Evolutionary conservation across 2,888 invertebrate genomes (phyloP).

Genomic region (Spicauda simplicius): DNA sequence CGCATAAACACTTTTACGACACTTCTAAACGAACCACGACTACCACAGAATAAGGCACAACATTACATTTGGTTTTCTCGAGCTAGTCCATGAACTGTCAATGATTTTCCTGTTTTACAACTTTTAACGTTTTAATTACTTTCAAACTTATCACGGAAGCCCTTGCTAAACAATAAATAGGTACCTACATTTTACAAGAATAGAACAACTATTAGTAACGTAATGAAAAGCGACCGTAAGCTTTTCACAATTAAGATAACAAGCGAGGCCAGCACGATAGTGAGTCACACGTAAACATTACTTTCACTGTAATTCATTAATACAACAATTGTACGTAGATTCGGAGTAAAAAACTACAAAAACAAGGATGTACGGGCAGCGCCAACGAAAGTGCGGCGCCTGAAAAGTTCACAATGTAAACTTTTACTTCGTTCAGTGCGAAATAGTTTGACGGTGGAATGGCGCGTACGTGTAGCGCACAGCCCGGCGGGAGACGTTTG

Average conservation of each 20-base stretch:
- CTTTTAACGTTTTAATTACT: background rate
- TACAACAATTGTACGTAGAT: constrained; percentile 19
- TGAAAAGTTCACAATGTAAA: constrained; percentile 43
- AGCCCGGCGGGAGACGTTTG: constrained; percentile 61
- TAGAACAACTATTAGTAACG: constrained; percentile 44
- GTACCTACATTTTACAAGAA: constrained; percentile 37
- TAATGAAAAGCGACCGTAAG: constrained; percentile 48
- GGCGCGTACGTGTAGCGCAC: constrained; percentile 45
- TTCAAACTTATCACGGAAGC: constrained; percentile 28
- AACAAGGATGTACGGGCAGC: background rate
- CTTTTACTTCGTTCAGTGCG: constrained; percentile 41
- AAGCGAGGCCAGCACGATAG: constrained; percentile 73
- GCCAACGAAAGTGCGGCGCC: constrained; percentile 11
- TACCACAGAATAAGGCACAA: constrained; percentile 74
- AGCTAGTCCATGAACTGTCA: background rate
- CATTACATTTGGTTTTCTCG: constrained; percentile 51
- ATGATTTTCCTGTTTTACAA: background rate
- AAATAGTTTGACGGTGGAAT: constrained; percentile 37
- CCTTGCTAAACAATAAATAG: background rate
- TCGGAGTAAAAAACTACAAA: constrained; percentile 26
- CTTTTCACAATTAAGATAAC: constrained; percentile 63
- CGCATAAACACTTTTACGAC: constrained; percentile 47
- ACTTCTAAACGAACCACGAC: constrained; percentile 47
- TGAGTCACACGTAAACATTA: constrained; percentile 41
- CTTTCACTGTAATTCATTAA: constrained; percentile 25